Evolutionary conservation across 2,113 vertebrate genomes (phyloP).

Genomic region (Amblyornis subalaris): DNA sequence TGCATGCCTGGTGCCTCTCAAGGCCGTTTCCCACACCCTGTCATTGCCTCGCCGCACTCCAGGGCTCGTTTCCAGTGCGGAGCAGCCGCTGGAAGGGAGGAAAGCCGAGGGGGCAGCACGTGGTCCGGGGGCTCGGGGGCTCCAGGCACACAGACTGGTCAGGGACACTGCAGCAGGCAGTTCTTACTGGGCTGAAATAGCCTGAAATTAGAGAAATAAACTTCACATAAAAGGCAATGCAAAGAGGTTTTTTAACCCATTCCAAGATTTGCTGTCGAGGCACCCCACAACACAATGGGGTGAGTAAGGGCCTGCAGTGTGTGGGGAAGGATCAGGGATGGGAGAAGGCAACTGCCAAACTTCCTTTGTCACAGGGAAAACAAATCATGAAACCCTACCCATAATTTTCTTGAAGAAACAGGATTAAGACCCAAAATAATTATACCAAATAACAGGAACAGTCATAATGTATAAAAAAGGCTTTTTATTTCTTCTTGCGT

Average conservation of each 20-base stretch:
- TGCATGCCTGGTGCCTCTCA: background rate
- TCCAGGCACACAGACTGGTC: background rate
- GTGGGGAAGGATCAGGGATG: background rate
- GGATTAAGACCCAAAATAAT: conserved; percentile 1
- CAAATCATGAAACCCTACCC: background rate
- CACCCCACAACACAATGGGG: background rate
- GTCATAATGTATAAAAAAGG: background rate
- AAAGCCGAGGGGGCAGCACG: background rate
- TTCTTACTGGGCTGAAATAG: background rate
- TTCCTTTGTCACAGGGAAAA: background rate
- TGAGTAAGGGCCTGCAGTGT: background rate
- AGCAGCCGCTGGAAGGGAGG: background rate
- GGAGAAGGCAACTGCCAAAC: background rate
- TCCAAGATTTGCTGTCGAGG: background rate
- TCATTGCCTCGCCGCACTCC: background rate
- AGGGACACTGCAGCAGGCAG: background rate
- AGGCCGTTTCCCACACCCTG: background rate
- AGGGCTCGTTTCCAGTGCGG: background rate
- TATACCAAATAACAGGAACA: background rate
- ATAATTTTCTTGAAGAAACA: background rate
- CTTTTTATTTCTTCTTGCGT: background rate
- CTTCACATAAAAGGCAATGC: background rate
- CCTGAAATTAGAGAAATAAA: background rate
- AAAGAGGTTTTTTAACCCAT: background rate
- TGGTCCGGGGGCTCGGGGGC: background rate